Conservation (phyloP, 2,797 vertebrate species). For the Pachyuromys duprasi region DNA sequence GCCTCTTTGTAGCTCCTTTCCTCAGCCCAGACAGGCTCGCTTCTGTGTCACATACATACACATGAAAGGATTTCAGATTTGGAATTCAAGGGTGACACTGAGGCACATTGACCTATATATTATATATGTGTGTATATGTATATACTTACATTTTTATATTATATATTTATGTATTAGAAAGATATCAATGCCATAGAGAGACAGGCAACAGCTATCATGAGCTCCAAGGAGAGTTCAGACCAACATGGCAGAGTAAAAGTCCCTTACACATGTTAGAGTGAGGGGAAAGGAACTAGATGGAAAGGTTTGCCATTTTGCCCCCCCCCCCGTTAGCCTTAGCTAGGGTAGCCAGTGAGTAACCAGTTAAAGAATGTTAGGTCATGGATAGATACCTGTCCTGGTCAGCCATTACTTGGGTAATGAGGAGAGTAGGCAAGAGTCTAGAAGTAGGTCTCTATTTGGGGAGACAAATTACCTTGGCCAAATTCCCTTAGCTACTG, state of each 20-base stretch:
- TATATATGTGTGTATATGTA: neutral
- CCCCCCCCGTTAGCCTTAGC: neutral
- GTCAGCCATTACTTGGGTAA: neutral
- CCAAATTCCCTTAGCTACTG: neutral
- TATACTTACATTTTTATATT: neutral
- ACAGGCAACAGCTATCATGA: neutral
- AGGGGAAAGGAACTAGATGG: neutral
- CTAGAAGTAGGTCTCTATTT: neutral
- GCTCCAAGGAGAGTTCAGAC: neutral
- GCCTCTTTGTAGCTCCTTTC: neutral
- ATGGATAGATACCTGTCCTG: neutral
- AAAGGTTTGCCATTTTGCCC: neutral
- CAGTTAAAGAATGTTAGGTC: no score
- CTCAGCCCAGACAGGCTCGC: neutral
- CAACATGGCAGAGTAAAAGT: neutral
- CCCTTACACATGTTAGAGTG: neutral
- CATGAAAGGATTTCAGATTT: neutral
- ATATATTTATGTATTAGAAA: neutral
- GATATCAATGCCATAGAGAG: neutral
- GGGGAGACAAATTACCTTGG: neutral
- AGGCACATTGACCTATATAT: neutral
- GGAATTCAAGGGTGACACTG: neutral
- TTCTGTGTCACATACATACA: neutral
- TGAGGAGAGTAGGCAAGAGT: neutral
- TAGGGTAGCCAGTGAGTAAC: neutral